Evolutionary conservation across 2,113 vertebrate species (phyloP), one percentile per base, ranked within the genome.

Genomic region (Dasyprocta punctata): DNA sequence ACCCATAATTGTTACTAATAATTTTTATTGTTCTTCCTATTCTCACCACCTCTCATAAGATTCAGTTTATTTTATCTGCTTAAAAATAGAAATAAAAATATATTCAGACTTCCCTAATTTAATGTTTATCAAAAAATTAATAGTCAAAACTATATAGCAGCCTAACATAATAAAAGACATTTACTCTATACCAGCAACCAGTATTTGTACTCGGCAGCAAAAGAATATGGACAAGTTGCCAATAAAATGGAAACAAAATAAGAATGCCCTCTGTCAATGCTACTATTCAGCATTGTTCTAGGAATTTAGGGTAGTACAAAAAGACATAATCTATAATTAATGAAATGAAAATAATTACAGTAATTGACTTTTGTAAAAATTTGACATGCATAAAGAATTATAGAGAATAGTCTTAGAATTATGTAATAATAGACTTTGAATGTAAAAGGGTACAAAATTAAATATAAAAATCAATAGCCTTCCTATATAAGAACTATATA

Each of bases 21-120:
- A 83, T 77, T 89, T 65, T 82, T 91, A 73, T 41, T 80, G 5
- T 81, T 86, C 38, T 96, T 54, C 13, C 86, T 88, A 4, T 56
- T 38, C 80, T 87, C 28, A 63, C 44, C 26, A 54, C 85, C 80
- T 93, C 54, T 82, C 19, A 12, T 49, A 96, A 85, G 24, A 82
- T 82, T 81, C 47, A 67, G 24, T 82, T 67, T 47, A 17, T 84
- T 87, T 75, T 90, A 80, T 60, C 56, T 84, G 13, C 49, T 47
- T 81, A 85, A 81, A 94, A 86, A 94, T 61, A 61, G 54, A 75
- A 85, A 81, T 81, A 2, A 49, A 92, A 89, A 41, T 88, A 47
- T 47, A 28, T 47, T 90, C 33, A 80, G 80, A 63, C 36, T 54
- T 69, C 2, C 0, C 90, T 91, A 80, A 65, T 80, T 88, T 85